Evolutionary conservation across 2,113 vertebrate genomes (phyloP).

Genomic region (Microcebus ravelobensis): DNA sequence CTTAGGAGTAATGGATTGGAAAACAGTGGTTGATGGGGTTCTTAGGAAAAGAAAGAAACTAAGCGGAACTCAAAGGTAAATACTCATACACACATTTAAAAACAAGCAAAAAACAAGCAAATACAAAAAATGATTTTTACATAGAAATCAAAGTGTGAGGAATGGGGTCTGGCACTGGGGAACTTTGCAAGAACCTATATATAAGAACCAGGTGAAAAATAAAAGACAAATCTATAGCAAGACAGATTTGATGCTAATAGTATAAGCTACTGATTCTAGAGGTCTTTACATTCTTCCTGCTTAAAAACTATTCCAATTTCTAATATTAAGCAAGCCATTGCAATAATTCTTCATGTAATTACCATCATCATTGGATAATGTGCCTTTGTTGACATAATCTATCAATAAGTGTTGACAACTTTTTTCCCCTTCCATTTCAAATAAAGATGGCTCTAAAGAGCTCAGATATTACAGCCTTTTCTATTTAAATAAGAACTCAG

Average conservation of each 20-base stretch:
- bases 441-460: not conserved
- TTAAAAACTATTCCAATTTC: conserved; percentile 30
- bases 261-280: not conserved
- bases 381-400: conserved; percentile 9
- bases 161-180: not conserved
- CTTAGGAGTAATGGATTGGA: not conserved
- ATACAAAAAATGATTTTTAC: not conserved
- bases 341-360: not conserved
- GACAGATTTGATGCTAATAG: not conserved
- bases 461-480: not conserved
- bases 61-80: not conserved
- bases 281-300: not conserved
- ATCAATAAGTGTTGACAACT: not conserved
- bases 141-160: not conserved
- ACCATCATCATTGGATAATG: not conserved
- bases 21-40: not conserved
- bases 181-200: not conserved
- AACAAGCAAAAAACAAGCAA: not conserved
- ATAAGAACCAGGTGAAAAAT: not conserved
- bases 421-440: not conserved
- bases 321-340: conserved; percentile 26
- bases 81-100: not conserved
- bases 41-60: not conserved
- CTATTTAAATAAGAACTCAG: not conserved
- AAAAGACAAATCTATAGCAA: not conserved